Base-by-base conservation (phyloP, 2,797 vertebrate species). In the Parauchenoglanis punctatus region DNA sequence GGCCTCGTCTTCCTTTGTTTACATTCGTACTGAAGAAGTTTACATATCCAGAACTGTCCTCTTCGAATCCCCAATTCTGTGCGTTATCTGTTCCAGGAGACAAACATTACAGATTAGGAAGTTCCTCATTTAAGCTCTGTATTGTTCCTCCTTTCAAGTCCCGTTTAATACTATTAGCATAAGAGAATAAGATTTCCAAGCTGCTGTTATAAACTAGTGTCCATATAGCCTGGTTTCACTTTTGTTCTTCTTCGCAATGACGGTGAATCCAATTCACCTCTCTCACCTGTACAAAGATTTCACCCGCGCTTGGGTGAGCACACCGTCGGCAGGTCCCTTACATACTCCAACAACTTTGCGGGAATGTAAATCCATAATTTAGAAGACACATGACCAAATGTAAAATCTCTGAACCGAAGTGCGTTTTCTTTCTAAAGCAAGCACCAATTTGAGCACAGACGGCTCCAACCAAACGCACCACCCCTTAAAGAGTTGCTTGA, bases 1-100 rank as follows among this genome's bases (percentile, higher is more conserved):
- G 40, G 59, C 63, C 44, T 73, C 83, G 82, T 2, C 90, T 88
- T 93, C 92, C 91, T 89, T 88, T 87, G 84, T 90, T 91, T 76
- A 85, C 88, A 93, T 89, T 81, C 88, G 56, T 83, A 77, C 8
- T 65, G n/a, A 70, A 77, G 35, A 73, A 59, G 28, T 85, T 90
- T 85, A 63, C 44, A 75, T 52, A 81, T 28, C 52, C 59, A n/a
- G 12, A 88, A 49, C 40, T 49, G 28, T 67, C 44, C 58, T 52
- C 61, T 56, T 63, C 49, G 80, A 40, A 77, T 46, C 65, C 78
- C 56, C 31, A 77, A 63, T 81, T 76, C 86, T 44, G 61, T 15
- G 15, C 56, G 40, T 49, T 49, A 20, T 59, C 54, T 86, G 35
- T 56, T 61, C 58, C 68, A 23, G 52, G 20, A 52, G 25, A 56